These are phyloP conservation scores for Myotis daubentonii DNA, from an alignment of 2,797 vertebrate species.

Conservation along the genomic window DNA sequence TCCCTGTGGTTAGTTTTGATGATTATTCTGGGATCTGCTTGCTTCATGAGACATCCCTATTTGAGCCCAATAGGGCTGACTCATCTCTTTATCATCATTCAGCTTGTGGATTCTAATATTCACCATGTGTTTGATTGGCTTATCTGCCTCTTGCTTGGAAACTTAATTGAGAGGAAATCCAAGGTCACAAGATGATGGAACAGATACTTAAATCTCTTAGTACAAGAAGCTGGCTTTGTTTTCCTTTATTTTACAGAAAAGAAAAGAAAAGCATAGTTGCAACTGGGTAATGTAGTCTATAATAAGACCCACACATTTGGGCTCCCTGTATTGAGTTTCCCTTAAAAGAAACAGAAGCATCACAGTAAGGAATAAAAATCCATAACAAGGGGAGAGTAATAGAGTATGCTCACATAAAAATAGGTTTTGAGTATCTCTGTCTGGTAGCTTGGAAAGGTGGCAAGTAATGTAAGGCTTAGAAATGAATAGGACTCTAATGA, in stretches of 20 bases:
- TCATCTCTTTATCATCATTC: slow-evolving; percentile 29
- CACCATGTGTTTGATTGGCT: slow-evolving; percentile 1
- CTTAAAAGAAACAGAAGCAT: slow-evolving; percentile 78
- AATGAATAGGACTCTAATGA: slow-evolving; percentile 62
- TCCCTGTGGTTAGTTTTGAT: neutral
- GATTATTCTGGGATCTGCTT: slow-evolving; percentile 41
- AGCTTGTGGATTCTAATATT: neutral
- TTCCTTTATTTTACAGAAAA: slow-evolving; percentile 44
- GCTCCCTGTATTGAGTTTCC: slow-evolving; percentile 18
- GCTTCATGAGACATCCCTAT: neutral
- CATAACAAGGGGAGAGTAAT: slow-evolving; percentile 78
- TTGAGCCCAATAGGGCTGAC: neutral
- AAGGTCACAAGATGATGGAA: slow-evolving; percentile 20
- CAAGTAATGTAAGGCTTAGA: slow-evolving; percentile 67
- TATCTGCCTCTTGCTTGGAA: slow-evolving; percentile 43
- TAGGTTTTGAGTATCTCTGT: slow-evolving; percentile 65
- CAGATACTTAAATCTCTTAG: slow-evolving; percentile 29
- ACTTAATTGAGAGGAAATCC: slow-evolving; percentile 36
- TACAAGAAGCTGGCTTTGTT: slow-evolving; percentile 22
- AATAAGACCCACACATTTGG: neutral
- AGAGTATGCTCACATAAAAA: slow-evolving; percentile 71
- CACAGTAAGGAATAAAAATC: slow-evolving; percentile 75
- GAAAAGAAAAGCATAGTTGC: neutral
- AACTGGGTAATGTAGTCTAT: neutral
- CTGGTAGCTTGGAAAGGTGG: slow-evolving; percentile 73